Evolutionary conservation across 2,888 invertebrate genomes (phyloP), one percentile per base, ranked within the genome.

Genomic region (Andrena haemorrhoa): DNA sequence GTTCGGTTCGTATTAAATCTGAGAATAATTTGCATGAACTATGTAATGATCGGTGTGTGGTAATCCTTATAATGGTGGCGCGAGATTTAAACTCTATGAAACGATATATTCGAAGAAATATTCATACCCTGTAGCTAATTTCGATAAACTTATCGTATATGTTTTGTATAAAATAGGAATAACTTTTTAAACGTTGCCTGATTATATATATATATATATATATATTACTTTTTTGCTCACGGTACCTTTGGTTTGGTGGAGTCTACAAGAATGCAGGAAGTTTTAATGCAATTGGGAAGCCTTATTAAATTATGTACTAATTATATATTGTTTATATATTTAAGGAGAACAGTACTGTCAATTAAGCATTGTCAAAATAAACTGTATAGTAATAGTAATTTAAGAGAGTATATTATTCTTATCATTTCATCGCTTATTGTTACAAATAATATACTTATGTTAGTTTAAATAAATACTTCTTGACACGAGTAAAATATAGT

Each of bases 31-130:
- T 51, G 10, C 4, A 6, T 2, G 1, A 53, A 20, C 10, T 33
- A 5, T 16, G 0, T 16, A 66, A 66, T 82, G 61, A 70, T 65
- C 35, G 10, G 31, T 60, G 16, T 61, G 6, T 33, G 26, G 16
- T 35, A 33, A 23, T 23, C 26, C 47, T n/a, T 58, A 8, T 23
- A n/a, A 12, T 10, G 8, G 12, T 66, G 66, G 82, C 83, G 83
- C 69, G 61, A 77, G 61, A 20, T 82, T 82, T 33, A 63, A 82
- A 83, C 0, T 2, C 1, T 5, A 10, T 23, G 10, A 68, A 23
- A 5, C 3, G 12, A 56, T 41, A 16, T 12, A 41, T 41, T 41
- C 41, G 41, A 4, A 1, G 16, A 16, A 16, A 12, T 41, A 16
- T 41, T 41, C 16, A 16, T 41, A 16, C 1, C 16, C 3, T 12